Conservation (phyloP, 2,113 vertebrate species). For the Turdus rufiventris region DNA sequence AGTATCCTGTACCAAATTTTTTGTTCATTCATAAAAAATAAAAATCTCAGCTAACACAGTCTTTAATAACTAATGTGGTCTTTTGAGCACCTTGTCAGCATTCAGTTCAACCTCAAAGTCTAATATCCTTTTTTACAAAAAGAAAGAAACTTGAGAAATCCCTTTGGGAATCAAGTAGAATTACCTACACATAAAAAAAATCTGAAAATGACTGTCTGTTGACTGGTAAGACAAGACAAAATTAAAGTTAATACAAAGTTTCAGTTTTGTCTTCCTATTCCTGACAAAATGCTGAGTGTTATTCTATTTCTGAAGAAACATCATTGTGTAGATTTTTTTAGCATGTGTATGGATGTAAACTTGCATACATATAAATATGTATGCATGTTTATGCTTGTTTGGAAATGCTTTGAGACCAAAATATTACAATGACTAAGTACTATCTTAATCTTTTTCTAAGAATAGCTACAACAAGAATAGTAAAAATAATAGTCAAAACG, state of each 20-base stretch:
- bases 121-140: background rate
- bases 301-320: background rate
- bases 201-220: background rate
- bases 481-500: background rate
- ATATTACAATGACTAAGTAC: background rate
- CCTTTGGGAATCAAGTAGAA: background rate
- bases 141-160: background rate
- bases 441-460: background rate
- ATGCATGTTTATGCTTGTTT: background rate
- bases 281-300: background rate
- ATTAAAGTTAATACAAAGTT: background rate
- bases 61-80: background rate
- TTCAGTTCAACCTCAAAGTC: background rate
- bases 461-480: fast-evolving
- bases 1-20: background rate
- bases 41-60: background rate
- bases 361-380: background rate
- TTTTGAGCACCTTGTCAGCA: background rate
- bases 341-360: background rate
- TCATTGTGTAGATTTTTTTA: background rate
- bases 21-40: background rate
- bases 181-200: background rate
- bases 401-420: background rate
- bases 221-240: background rate
- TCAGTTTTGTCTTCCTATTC: background rate